Conservation (phyloP, 2,888 invertebrate species). For the Amphimallon solstitiale region DNA sequence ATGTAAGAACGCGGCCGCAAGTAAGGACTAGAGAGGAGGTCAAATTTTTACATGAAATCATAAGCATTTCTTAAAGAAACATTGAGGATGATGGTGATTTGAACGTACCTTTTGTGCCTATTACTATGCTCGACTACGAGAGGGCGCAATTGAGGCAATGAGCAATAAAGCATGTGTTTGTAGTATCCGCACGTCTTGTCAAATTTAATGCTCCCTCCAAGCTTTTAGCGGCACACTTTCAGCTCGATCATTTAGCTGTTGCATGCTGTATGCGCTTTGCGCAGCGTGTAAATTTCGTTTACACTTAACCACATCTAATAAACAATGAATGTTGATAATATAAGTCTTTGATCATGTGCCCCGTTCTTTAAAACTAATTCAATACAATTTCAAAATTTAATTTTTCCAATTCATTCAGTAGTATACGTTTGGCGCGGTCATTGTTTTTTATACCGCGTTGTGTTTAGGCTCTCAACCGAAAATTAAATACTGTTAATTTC, state of each 20-base stretch:
- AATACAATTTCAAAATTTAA: conserved; percentile 42
- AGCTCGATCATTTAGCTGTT: conserved; percentile 16
- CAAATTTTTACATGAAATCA: no score
- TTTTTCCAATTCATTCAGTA: conserved; percentile 24
- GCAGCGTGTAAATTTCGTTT: conserved; percentile 28
- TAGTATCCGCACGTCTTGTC: no score
- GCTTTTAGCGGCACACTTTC: background rate
- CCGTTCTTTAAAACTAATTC: conserved; percentile 51
- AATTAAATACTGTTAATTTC: background rate
- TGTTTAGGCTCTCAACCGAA: conserved; percentile 3
- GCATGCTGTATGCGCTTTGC: conserved; percentile 38
- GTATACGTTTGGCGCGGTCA: background rate
- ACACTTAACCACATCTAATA: conserved; percentile 10
- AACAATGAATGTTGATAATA: conserved; percentile 36
- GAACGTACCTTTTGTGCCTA: no score
- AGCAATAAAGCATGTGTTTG: no score
- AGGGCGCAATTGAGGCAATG: no score
- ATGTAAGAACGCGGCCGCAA: no score
- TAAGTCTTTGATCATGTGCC: conserved; percentile 54
- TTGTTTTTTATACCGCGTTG: background rate
- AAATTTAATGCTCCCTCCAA: no score
- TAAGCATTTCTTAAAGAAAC: no score
- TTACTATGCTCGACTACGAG: no score
- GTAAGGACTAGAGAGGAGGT: no score
- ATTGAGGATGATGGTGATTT: no score